Evolutionary conservation across 2,888 invertebrate species (phyloP).

Genomic region (Elysia crispata): DNA sequence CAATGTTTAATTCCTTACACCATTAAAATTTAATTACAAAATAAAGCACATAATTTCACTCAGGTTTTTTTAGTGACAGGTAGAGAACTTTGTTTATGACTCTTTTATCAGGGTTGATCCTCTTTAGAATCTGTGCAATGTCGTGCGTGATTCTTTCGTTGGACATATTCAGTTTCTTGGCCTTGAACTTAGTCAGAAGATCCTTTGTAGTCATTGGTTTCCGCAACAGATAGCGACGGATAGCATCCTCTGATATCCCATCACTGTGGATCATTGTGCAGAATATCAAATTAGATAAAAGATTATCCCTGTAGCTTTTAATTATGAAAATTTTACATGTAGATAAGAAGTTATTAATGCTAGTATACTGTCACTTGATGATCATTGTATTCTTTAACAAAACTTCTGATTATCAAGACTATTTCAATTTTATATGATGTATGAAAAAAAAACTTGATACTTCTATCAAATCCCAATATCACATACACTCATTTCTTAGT

Average conservation of each 20-base stretch:
- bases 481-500: too few relatives aligned
- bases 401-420: too few relatives aligned
- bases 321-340: too few relatives aligned
- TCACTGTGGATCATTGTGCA: conserved; percentile 60
- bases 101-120: conserved; percentile 94
- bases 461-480: not conserved
- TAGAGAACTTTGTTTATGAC: conserved; percentile 96
- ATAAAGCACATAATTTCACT: conserved; percentile 40
- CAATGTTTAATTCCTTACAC: too few relatives aligned
- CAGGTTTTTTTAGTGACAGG: conserved; percentile 82
- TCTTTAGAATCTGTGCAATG: conserved; percentile 95
- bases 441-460: not conserved
- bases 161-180: conserved; percentile 92
- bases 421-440: too few relatives aligned
- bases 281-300: too few relatives aligned
- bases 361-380: too few relatives aligned
- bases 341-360: too few relatives aligned
- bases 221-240: conserved; percentile 93
- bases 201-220: conserved; percentile 99
- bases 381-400: too few relatives aligned
- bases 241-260: conserved; percentile 92
- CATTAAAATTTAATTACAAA: too few relatives aligned
- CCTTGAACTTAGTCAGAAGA: conserved; percentile 94
- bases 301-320: too few relatives aligned
- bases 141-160: conserved; percentile 94